Conservation (phyloP, 2,113 vertebrate species). For the Podocnemis expansa region DNA sequence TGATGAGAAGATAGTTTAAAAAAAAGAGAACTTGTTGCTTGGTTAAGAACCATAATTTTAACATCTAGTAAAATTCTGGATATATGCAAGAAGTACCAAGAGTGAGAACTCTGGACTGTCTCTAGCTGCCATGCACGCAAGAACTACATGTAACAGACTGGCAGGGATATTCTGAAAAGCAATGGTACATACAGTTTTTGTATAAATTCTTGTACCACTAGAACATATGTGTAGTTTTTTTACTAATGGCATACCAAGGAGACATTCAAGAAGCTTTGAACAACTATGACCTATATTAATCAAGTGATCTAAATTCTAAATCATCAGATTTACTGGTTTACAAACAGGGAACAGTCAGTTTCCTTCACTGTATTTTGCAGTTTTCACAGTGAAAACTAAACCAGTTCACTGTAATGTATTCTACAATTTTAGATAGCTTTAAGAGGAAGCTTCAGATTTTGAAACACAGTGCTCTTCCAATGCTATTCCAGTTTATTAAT, state of each 20-base stretch:
- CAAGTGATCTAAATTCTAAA: neutral
- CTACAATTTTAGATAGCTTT: constrained; percentile 10
- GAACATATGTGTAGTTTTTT: neutral
- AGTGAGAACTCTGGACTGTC: neutral
- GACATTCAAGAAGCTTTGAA: neutral
- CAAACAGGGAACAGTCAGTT: neutral
- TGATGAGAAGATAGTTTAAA: neutral
- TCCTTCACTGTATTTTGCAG: constrained; percentile 14
- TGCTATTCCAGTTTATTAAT: neutral
- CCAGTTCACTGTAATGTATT: constrained; percentile 22
- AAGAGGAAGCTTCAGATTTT: constrained; percentile 16
- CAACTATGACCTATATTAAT: neutral
- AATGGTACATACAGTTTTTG: neutral
- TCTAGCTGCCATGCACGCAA: neutral
- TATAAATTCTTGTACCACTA: neutral
- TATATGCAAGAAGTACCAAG: neutral
- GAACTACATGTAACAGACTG: neutral
- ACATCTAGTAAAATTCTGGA: neutral
- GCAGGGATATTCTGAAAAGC: neutral
- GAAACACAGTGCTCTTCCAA: neutral
- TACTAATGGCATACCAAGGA: neutral
- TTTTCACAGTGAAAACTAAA: constrained; percentile 8
- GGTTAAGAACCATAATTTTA: neutral
- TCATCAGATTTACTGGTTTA: neutral
- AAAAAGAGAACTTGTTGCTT: neutral